Evolutionary conservation across 2,113 vertebrate species (phyloP).

Genomic region (Alexandromys fortis): DNA sequence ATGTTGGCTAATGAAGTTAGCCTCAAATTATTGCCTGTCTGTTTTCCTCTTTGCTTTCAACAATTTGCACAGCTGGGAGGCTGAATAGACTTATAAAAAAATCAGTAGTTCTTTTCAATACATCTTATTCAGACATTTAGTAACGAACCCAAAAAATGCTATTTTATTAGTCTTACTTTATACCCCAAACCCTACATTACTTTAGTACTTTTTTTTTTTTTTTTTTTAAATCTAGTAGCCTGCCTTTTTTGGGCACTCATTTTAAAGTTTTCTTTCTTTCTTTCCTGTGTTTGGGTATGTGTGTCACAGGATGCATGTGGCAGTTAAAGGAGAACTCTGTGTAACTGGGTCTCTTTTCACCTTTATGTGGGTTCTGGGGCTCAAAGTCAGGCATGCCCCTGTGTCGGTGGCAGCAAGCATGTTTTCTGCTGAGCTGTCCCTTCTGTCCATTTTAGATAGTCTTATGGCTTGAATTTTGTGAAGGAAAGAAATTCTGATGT

Average conservation of each 20-base stretch:
- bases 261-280: background rate
- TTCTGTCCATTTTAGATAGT: background rate
- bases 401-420: background rate
- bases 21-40: background rate
- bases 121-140: background rate
- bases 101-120: conserved; percentile 11
- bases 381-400: background rate
- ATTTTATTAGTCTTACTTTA: background rate
- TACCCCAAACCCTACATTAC: background rate
- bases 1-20: conserved; percentile 22
- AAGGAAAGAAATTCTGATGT: conserved; percentile 46
- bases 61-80: background rate
- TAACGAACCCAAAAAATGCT: background rate
- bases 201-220: conserved; percentile 26
- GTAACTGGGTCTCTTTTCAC: background rate
- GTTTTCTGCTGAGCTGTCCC: background rate
- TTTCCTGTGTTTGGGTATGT: background rate
- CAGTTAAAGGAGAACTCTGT: background rate
- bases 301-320: background rate
- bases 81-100: background rate
- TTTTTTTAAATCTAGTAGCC: background rate
- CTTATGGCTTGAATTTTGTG: conserved; percentile 1
- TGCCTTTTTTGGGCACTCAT: background rate
- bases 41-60: conserved; percentile 48
- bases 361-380: background rate